Conservation (phyloP, 2,888 invertebrate species). For the Graphium colonna region DNA sequence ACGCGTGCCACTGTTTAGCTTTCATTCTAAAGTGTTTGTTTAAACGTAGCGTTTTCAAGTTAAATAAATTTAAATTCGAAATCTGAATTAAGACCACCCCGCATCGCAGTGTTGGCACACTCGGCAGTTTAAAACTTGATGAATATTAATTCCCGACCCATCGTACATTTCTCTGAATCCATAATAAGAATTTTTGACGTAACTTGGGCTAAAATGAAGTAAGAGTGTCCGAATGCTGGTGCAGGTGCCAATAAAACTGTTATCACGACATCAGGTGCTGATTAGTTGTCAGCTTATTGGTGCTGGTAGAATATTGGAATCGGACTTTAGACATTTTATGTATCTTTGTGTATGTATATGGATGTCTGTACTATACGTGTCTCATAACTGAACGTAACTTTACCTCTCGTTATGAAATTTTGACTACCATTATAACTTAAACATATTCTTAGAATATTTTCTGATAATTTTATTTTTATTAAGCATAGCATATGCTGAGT, state of each 20-base stretch:
- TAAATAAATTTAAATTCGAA: constrained; percentile 18
- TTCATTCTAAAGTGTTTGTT: constrained; percentile 20
- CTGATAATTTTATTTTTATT: too few species aligned
- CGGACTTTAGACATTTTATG: too few species aligned
- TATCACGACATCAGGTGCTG: not conserved
- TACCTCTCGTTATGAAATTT: too few species aligned
- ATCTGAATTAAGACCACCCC: constrained; percentile 8
- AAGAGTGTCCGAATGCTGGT: not conserved
- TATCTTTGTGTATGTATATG: too few species aligned
- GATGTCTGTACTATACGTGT: too few species aligned
- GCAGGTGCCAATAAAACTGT: not conserved
- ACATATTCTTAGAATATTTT: too few species aligned
- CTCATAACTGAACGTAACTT: too few species aligned
- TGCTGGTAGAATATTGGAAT: too few species aligned
- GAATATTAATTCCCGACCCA: constrained; percentile 10
- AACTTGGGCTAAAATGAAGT: not conserved
- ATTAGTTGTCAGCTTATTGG: not conserved
- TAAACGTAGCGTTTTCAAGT: constrained; percentile 15
- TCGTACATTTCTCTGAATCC: not conserved
- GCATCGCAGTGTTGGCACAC: not conserved
- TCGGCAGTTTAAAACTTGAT: constrained; percentile 16
- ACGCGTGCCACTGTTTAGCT: constrained; percentile 24
- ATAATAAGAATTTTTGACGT: not conserved
- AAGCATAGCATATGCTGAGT: too few species aligned
- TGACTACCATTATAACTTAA: too few species aligned